phyloP scores from a whole-genome alignment of 1,140 invertebrate species.

The Eulimnadia texana region DNA sequence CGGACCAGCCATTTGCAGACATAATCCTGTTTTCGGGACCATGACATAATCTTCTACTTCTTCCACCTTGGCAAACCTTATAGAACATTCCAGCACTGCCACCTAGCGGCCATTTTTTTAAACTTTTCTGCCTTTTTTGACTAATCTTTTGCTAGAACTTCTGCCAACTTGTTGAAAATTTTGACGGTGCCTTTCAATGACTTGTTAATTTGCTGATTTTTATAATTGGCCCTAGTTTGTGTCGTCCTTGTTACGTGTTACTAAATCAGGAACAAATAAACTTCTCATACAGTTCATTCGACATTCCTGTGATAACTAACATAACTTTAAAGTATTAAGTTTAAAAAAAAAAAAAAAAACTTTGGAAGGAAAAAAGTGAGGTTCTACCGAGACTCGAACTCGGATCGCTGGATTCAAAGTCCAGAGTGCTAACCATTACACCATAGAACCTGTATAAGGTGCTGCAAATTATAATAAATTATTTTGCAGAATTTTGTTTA shows the following conservation, averaged over 20 bases:
- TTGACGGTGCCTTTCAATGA: neutral
- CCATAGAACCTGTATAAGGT: conserved; percentile 27
- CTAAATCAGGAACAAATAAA: too few relatives aligned
- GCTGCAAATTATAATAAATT: neutral
- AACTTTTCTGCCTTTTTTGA: neutral
- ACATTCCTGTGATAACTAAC: too few relatives aligned
- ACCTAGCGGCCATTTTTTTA: neutral
- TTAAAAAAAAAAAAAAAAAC: neutral
- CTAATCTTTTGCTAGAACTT: too few relatives aligned
- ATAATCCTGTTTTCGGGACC: conserved; percentile 97
- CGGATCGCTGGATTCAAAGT: conserved; percentile 49
- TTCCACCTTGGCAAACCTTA: neutral
- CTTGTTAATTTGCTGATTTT: neutral
- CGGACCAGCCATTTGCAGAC: conserved; percentile 96
- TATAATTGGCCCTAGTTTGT: neutral
- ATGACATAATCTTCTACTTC: conserved; percentile 61
- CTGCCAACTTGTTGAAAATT: neutral
- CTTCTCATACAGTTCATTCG: too few relatives aligned
- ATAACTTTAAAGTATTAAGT: too few relatives aligned
- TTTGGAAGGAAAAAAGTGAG: conserved; percentile 21
- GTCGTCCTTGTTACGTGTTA: neutral
- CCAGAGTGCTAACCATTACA: conserved; percentile 50
- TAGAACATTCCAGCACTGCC: neutral
- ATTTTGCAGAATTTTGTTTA: neutral
- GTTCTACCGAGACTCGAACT: conserved; percentile 42